Conservation (phyloP, 2,113 vertebrate species). For the Sula dactylatra region DNA sequence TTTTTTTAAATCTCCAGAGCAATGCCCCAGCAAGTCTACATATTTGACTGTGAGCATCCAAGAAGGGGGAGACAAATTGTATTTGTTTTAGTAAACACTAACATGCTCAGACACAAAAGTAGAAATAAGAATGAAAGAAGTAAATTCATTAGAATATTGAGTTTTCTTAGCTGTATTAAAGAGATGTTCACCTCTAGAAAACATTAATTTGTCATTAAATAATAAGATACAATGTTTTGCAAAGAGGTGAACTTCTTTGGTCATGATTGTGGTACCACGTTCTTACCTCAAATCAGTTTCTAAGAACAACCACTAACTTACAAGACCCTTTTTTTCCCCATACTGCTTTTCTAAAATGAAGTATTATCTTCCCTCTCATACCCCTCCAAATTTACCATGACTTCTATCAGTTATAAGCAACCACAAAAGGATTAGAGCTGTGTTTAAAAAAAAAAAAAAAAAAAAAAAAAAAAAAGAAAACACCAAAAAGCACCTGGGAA, state of each 20-base stretch:
- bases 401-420: neutral
- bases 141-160: neutral
- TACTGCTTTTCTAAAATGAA: neutral
- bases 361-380: neutral
- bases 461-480: neutral
- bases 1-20: neutral
- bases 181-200: neutral
- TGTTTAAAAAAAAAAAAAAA: neutral
- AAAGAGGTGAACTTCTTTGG: neutral
- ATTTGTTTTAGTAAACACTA: constrained; percentile 53
- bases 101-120: constrained; percentile 28
- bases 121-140: neutral
- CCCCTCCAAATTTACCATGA: neutral
- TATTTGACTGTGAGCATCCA: neutral
- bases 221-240: neutral
- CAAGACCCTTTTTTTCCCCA: neutral
- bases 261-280: neutral
- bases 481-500: neutral
- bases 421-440: neutral
- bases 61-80: neutral
- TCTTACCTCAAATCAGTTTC: neutral
- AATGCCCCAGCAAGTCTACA: constrained; percentile 7
- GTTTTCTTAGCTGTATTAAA: neutral
- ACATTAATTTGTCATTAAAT: neutral
- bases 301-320: neutral